Evolutionary conservation across 2,888 invertebrate genomes (phyloP).

Genomic region (Trichopoda pennipes): DNA sequence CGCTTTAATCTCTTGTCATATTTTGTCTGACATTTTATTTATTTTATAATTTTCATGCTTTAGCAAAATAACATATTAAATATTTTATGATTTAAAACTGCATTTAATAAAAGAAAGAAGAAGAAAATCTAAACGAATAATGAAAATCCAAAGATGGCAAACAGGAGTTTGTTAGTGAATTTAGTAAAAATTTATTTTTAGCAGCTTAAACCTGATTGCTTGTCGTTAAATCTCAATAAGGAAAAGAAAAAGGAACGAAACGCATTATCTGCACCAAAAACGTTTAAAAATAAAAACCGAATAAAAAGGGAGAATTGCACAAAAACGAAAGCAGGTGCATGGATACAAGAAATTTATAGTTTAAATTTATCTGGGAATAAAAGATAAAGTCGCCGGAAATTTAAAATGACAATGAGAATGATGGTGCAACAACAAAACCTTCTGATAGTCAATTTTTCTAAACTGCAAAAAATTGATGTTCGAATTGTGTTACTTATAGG

Average conservation of each 20-base stretch:
- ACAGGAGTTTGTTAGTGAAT: slow-evolving; percentile 19
- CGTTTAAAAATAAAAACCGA: neutral
- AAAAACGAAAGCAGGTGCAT: neutral
- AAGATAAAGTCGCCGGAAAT: no score
- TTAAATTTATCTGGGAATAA: neutral
- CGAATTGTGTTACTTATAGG: no score
- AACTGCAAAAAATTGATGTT: no score
- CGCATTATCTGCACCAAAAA: slow-evolving; percentile 35
- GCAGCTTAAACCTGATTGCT: slow-evolving; percentile 34
- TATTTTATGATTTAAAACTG: slow-evolving; percentile 52
- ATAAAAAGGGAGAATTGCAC: neutral
- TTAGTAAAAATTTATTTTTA: slow-evolving; percentile 44
- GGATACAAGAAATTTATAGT: neutral
- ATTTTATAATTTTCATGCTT: neutral
- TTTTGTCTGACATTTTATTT: neutral
- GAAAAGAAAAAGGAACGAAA: slow-evolving; percentile 38
- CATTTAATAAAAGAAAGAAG: slow-evolving; percentile 7
- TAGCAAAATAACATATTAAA: slow-evolving; percentile 46
- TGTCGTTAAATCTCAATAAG: neutral
- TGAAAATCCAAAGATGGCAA: neutral
- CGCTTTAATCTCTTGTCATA: no score
- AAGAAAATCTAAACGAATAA: neutral
- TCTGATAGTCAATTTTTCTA: no score
- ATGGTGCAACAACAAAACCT: no score
- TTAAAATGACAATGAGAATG: no score